Base-by-base conservation (phyloP, 2,113 vertebrate species). In the Okapia johnstoni region DNA sequence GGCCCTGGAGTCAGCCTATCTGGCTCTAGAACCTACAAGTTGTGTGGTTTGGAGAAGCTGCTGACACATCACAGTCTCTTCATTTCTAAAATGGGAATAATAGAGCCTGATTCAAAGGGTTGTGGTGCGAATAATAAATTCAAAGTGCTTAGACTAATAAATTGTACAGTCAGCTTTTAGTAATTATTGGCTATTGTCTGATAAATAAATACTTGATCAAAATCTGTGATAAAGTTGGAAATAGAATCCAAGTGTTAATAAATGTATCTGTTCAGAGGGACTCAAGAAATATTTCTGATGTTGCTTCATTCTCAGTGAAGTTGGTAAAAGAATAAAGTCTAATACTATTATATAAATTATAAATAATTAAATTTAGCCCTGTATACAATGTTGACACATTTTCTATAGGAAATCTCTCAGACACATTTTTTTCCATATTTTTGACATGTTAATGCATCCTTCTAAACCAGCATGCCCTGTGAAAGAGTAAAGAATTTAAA, bases 291-390 rank as follows among this genome's bases (percentile, higher is more conserved):
- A 85, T 88, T 90, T 90, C 58, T 94, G 36, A 30, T 61, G 7
- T 54, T 76, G 13, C 8, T 55, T 85, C 70, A 58, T 81, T 87
- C 33, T 90, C n/a, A 92, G 30, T 88, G 70, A 90, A 93, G 46
- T 91, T 85, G 33, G 33, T 14, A 15, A 85, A 85, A 57, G 40
- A 88, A 76, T 87, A 4, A 85, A 40, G 19, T n/a, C 16, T 88
- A 88, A 84, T 92, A 92, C 81, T 85, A 23, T 80, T 76, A 76
- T 76, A 81, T 85, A 83, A 96, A 30, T 88, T 91, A 46, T 90
- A 93, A 93, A 50, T 94, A 92, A 57, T 52, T 61, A 87, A 89
- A 46, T 30, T 88, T 81, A 77, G 3, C 7, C 7, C 30, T 81
- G 1, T 81, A 43, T 80, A 73, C 13, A 58, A 25, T 79, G 33